These are phyloP conservation scores for Rallus crepitans DNA, from an alignment of 2,797 vertebrate species.

Conservation along the genomic window DNA sequence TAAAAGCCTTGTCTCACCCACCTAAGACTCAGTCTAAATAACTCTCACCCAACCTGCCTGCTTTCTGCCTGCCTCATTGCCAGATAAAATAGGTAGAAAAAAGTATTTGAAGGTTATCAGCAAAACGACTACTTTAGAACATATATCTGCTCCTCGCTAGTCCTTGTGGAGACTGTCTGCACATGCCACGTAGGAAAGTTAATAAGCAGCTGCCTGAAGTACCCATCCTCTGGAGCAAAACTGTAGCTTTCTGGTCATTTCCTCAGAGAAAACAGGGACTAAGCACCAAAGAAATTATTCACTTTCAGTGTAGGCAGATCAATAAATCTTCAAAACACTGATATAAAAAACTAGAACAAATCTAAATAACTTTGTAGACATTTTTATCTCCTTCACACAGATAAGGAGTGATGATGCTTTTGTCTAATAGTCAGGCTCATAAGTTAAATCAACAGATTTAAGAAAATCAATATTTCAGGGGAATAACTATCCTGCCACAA, in stretches of 20 bases:
- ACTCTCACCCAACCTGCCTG: neutral
- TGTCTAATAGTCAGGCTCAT: neutral
- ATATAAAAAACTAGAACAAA: neutral
- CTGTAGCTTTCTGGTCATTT: neutral
- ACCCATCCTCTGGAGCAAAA: neutral
- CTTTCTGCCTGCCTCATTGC: neutral
- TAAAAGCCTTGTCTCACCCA: neutral
- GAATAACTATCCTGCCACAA: neutral
- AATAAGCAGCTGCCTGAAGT: neutral
- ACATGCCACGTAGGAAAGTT: neutral
- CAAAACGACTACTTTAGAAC: neutral
- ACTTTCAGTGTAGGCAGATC: neutral
- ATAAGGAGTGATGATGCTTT: neutral
- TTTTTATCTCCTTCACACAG: neutral
- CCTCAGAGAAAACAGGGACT: neutral
- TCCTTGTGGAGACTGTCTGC: neutral
- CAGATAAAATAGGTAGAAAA: neutral
- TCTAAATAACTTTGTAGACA: neutral
- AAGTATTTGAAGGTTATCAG: neutral
- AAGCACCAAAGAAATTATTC: neutral
- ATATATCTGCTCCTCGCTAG: neutral
- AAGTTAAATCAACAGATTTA: neutral
- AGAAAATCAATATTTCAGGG: conserved; percentile 7
- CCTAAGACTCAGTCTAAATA: neutral
- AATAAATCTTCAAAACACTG: neutral